Base-by-base conservation (phyloP, 2,888 invertebrate species). In the Caenorhabditis auriculariae region DNA sequence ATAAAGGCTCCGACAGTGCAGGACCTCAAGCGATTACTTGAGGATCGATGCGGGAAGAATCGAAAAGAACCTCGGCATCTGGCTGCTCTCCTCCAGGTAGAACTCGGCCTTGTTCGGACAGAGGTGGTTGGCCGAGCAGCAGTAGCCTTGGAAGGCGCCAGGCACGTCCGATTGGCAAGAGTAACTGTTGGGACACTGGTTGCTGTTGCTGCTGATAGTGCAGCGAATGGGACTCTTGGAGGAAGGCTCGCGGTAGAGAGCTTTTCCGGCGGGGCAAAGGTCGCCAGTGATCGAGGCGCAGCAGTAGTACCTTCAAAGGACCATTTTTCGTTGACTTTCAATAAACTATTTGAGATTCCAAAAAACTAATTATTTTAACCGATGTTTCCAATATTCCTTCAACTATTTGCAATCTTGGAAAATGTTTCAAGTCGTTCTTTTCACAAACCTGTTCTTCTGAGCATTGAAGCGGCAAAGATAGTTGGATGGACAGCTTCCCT, bases 1-100 rank as follows among this genome's bases (percentile, higher is more conserved):
- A 79, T 78, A 57, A 79, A 79, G 3, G 79, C 76, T 37, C 79
- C 79, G n/a, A 78, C 65, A 7, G 79, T 79, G 51, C 79, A 79
- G 17, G 74, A 73, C 32, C n/a, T n/a, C n/a, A n/a, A n/a, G n/a
- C n/a, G n/a, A n/a, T n/a, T n/a, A n/a, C n/a, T n/a, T n/a, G n/a
- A n/a, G n/a, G n/a, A n/a, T n/a, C n/a, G n/a, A n/a, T n/a, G n/a
- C n/a, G n/a, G n/a, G n/a, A n/a, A n/a, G n/a, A n/a, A n/a, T n/a
- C n/a, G n/a, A n/a, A n/a, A n/a, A n/a, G n/a, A n/a, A n/a, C n/a
- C 78, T 46, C 12, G 79, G 79, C 79, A 78, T 78, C 49, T 76
- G 75, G 17, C 66, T 69, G 24, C 60, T 66, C 50, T 79, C 79
- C 52, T 79, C 79, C 27, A 79, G 44, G 60, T 74, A 76, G 69